Percentiles rank a stretch among this genome's conserved stretches.
Evolutionary conservation across 1,140 invertebrate species (phyloP).

Genomic region (Drosophila arizonae): DNA sequence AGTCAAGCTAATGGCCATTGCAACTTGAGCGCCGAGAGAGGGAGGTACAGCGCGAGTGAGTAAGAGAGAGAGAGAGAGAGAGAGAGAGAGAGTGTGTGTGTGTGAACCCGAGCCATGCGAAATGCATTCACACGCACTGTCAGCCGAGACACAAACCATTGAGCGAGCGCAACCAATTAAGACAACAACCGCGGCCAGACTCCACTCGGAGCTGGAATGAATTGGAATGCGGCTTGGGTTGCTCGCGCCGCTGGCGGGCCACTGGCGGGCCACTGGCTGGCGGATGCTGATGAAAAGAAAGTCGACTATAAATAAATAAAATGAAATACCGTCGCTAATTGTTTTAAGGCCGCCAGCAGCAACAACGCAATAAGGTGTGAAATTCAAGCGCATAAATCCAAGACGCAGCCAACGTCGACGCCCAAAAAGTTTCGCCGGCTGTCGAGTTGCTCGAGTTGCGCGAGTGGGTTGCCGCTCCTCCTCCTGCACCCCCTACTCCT

Average conservation of each 20-base stretch:
- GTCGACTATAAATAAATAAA: background rate
- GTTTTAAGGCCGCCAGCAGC: constrained; percentile 60
- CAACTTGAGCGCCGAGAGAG: constrained; percentile 24
- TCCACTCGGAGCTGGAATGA: constrained; percentile 1
- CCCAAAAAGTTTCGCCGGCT: constrained; percentile 51
- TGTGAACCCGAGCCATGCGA: constrained; percentile 58
- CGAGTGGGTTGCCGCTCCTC: no score
- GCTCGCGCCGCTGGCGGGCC: background rate
- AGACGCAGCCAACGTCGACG: constrained; percentile 25
- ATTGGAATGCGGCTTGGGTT: constrained; percentile 23
- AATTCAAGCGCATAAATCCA: constrained; percentile 68
- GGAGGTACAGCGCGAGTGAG: background rate
- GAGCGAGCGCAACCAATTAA: constrained; percentile 63
- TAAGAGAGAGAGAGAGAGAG: background rate
- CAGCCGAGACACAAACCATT: constrained; percentile 54
- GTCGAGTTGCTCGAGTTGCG: constrained; percentile 6
- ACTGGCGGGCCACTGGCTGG: background rate
- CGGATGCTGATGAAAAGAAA: constrained; percentile 10
- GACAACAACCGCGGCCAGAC: constrained; percentile 30
- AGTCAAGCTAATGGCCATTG: constrained; percentile 34
- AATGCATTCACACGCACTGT: constrained; percentile 44
- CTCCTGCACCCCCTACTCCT: background rate
- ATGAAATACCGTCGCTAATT: constrained; percentile 59
- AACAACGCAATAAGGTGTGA: constrained; percentile 72
- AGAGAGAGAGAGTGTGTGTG: background rate